Conservation (phyloP, 2,888 invertebrate genomes). For the Brenthis daphne region DNA sequence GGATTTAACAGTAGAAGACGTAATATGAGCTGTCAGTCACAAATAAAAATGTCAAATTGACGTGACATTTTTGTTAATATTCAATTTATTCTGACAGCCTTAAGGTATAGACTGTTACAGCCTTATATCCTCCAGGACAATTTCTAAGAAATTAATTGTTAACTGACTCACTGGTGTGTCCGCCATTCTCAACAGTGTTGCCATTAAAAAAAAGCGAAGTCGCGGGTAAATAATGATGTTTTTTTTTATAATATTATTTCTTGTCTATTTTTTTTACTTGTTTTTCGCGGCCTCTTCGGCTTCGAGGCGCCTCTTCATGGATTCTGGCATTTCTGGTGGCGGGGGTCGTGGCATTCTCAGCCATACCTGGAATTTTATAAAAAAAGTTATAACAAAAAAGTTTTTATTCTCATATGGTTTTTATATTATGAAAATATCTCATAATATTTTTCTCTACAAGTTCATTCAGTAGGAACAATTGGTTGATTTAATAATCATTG, state of each 20-base stretch:
- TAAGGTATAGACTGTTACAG: background rate
- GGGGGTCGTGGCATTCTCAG: constrained; percentile 96
- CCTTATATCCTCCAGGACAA: background rate
- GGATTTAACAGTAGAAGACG: too few relatives aligned
- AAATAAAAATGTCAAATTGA: background rate
- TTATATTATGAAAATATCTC: constrained; percentile 49
- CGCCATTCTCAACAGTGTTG: background rate
- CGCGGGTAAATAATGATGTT: constrained; percentile 4
- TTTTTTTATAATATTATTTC: background rate
- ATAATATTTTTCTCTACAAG: constrained; percentile 54
- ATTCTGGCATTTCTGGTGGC: constrained; percentile 97
- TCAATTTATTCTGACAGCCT: background rate
- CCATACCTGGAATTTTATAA: constrained; percentile 70
- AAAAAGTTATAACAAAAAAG: background rate
- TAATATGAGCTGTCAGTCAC: constrained; percentile 1
- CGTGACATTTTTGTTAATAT: constrained; percentile 7
- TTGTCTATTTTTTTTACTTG: constrained; percentile 54
- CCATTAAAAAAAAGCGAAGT: background rate
- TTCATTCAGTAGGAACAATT: constrained; percentile 73
- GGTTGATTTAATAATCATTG: constrained; percentile 61
- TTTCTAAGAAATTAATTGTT: too few relatives aligned
- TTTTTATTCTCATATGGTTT: background rate
- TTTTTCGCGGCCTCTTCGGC: constrained; percentile 66
- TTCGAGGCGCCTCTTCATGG: constrained; percentile 88
- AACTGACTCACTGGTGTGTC: too few relatives aligned